phyloP scores from a whole-genome alignment of 1,140 invertebrate species.

The Meteorus sp. region DNA sequence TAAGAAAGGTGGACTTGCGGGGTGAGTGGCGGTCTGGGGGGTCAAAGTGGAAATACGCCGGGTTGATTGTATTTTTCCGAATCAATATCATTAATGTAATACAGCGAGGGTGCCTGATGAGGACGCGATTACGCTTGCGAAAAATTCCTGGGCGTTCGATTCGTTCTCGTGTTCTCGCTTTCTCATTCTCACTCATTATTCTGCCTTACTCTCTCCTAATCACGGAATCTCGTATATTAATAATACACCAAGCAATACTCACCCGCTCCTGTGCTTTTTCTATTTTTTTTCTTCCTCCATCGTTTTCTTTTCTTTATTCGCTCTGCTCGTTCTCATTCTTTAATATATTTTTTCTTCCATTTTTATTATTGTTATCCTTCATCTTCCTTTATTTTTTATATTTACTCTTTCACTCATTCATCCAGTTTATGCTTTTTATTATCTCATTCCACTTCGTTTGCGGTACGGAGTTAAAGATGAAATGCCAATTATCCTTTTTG shows the following conservation, averaged over 20 bases:
- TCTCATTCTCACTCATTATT: too few species aligned
- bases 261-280: neutral
- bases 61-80: conserved; percentile 50
- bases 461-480: too few species aligned
- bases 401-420: too few species aligned
- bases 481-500: neutral
- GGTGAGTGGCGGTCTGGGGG: neutral
- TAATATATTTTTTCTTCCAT: conserved; percentile 3
- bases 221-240: conserved; percentile 30
- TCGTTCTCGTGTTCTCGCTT: too few species aligned
- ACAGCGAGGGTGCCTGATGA: conserved; percentile 50
- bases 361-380: neutral
- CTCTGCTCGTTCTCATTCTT: neutral
- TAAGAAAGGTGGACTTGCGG: neutral
- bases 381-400: too few species aligned
- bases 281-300: conserved; percentile 9
- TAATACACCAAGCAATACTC: conserved; percentile 28
- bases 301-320: conserved; percentile 11
- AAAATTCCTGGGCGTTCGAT: conserved; percentile 27
- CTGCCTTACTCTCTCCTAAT: conserved; percentile 20
- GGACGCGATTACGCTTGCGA: conserved; percentile 34
- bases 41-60: conserved; percentile 10
- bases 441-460: conserved; percentile 4
- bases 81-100: conserved; percentile 57
- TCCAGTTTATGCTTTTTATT: conserved; percentile 4